Percentiles rank a stretch among this genome's conserved stretches.
These are phyloP conservation scores for Heliornis fulica DNA, from an alignment of 2,113 vertebrate species.

Conservation along the genomic window DNA sequence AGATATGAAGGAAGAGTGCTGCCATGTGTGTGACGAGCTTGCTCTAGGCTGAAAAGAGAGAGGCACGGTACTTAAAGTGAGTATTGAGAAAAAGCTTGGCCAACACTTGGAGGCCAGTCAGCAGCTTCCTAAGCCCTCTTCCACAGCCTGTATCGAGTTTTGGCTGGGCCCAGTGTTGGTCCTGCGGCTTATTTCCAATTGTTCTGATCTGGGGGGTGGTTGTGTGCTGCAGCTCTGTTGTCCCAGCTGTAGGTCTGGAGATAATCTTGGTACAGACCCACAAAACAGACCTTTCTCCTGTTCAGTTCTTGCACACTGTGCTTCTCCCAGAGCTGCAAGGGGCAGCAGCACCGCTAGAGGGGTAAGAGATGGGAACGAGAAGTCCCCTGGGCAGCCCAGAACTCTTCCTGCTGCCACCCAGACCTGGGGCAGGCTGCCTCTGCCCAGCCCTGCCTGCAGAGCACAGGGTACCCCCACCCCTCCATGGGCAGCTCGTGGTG, in stretches of 20 bases:
- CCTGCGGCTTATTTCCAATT: background rate
- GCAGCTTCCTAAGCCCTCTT: background rate
- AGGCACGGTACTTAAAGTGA: background rate
- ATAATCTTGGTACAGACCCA: background rate
- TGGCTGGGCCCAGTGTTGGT: background rate
- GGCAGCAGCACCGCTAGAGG: background rate
- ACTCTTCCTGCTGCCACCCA: background rate
- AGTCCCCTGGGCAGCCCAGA: background rate
- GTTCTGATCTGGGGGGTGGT: background rate
- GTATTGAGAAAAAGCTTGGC: background rate
- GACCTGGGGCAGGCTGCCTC: background rate
- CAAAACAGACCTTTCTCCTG: background rate
- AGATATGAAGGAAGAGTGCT: background rate
- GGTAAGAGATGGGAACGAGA: background rate
- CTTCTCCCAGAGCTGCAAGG: background rate
- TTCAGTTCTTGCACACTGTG: background rate
- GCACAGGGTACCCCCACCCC: background rate
- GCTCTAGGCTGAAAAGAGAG: background rate
- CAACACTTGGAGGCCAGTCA: background rate
- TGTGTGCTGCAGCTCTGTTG: background rate
- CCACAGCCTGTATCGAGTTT: background rate
- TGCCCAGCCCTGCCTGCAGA: background rate
- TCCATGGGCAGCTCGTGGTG: fast-evolving
- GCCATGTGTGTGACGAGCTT: background rate
- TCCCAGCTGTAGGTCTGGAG: background rate